phyloP scores from a whole-genome alignment of 2,113 vertebrate genomes.

The Dromas ardeola region DNA sequence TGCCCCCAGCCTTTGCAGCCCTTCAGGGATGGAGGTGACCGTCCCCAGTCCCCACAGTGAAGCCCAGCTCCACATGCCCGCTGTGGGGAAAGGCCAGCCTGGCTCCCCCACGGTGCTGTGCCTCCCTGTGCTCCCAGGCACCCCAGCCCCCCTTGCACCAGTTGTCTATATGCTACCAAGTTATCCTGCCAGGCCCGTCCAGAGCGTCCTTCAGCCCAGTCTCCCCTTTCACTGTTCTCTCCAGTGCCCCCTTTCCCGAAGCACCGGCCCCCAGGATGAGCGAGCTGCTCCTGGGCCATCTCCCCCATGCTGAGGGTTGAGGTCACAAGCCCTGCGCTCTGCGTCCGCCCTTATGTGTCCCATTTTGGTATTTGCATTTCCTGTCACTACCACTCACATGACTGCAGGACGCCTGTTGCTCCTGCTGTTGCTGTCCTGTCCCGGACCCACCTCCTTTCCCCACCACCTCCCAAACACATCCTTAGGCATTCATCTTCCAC shows the following conservation, averaged over 20 bases:
- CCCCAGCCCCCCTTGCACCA: not conserved
- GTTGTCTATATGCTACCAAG: not conserved
- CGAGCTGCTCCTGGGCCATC: not conserved
- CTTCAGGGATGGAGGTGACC: not conserved
- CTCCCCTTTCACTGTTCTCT: accelerated
- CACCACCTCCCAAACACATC: not conserved
- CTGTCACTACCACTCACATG: no score
- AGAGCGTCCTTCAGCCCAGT: not conserved
- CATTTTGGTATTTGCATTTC: not conserved
- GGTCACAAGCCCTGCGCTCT: not conserved
- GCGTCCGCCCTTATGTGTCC: not conserved
- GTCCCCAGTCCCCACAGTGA: not conserved
- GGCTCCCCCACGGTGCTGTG: not conserved
- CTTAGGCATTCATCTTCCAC: not conserved
- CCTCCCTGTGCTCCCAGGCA: not conserved
- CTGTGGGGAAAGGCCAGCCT: not conserved
- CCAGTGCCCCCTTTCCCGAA: accelerated
- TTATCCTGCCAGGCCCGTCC: not conserved
- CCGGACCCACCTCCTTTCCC: not conserved
- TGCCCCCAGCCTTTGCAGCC: not conserved
- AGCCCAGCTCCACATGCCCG: not conserved
- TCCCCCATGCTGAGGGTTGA: not conserved
- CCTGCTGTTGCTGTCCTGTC: not conserved
- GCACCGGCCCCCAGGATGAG: not conserved
- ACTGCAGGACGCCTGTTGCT: not conserved